A percentile compares a stretch with the other conserved stretches of the same genome.
Evolutionary conservation across 2,888 invertebrate species (phyloP).

Genomic region (Kryphioiulus occultus): DNA sequence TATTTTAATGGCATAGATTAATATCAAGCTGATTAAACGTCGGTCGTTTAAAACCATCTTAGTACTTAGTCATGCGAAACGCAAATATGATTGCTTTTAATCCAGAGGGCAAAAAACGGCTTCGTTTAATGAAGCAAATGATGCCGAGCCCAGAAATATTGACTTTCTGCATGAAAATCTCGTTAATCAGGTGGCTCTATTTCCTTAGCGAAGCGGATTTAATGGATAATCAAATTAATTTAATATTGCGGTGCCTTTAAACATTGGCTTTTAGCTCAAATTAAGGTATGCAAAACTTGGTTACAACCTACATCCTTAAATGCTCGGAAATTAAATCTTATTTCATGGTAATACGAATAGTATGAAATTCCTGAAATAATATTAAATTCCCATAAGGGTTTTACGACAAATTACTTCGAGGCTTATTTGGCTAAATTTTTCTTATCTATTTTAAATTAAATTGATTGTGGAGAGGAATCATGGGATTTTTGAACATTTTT

Average conservation of each 20-base stretch:
- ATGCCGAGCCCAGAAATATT: not conserved
- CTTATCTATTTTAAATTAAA: too few species aligned
- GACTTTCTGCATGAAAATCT: constrained; percentile 10
- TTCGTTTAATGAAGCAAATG: constrained; percentile 7
- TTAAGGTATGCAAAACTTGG: not conserved
- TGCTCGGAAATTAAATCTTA: too few species aligned
- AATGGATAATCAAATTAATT: constrained; percentile 2
- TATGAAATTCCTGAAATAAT: too few species aligned
- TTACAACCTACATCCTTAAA: too few species aligned
- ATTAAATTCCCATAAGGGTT: too few species aligned
- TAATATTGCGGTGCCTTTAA: not conserved
- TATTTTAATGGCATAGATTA: not conserved
- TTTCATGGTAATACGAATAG: too few species aligned
- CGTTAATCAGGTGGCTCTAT: not conserved
- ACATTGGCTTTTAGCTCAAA: not conserved
- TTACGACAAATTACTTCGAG: too few species aligned
- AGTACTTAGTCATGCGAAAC: not conserved
- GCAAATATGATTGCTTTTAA: constrained; percentile 7
- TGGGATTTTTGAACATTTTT: too few species aligned
- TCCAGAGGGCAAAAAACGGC: not conserved
- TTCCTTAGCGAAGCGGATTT: not conserved
- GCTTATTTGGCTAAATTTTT: too few species aligned
- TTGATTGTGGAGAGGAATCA: too few species aligned
- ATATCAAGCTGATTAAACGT: not conserved
- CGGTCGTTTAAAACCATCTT: constrained; percentile 1